These are phyloP conservation scores for Prosopocoilus inquinatus DNA, from an alignment of 2,888 invertebrate species.

Conservation along the genomic window DNA sequence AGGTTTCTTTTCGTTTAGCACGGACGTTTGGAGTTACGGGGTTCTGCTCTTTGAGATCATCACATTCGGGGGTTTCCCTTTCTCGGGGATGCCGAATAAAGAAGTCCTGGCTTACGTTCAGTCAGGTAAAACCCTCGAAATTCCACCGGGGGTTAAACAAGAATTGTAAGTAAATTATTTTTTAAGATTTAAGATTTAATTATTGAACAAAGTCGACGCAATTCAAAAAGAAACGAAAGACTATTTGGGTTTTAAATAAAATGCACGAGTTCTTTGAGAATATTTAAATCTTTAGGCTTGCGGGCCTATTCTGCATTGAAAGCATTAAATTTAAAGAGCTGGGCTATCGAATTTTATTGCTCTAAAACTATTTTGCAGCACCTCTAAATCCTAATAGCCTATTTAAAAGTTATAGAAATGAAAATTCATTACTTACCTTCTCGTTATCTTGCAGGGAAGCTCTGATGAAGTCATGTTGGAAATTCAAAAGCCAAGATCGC, in stretches of 20 bases:
- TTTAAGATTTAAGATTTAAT: background rate
- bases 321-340: too few relatives aligned
- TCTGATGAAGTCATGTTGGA: constrained; percentile 80
- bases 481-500: constrained; percentile 64
- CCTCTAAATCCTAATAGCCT: too few relatives aligned
- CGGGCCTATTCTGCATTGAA: too few relatives aligned
- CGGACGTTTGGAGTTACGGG: constrained; percentile 90
- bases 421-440: background rate
- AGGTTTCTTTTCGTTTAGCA: constrained; percentile 81
- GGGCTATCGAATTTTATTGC: too few relatives aligned
- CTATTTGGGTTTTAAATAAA: too few relatives aligned
- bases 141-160: constrained; percentile 76
- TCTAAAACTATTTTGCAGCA: too few relatives aligned
- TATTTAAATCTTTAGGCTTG: too few relatives aligned
- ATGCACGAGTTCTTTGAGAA: too few relatives aligned
- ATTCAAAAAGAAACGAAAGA: too few relatives aligned
- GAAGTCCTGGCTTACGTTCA: constrained; percentile 82
- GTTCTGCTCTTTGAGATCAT: constrained; percentile 85
- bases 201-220: too few relatives aligned
- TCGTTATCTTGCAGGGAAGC: constrained; percentile 58
- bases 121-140: constrained; percentile 67
- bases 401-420: too few relatives aligned
- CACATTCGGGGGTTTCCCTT: constrained; percentile 89
- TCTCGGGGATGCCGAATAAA: constrained; percentile 81
- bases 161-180: constrained; percentile 66